phyloP scores from a whole-genome alignment of 1,140 invertebrate species.

The Prorops nasuta region DNA sequence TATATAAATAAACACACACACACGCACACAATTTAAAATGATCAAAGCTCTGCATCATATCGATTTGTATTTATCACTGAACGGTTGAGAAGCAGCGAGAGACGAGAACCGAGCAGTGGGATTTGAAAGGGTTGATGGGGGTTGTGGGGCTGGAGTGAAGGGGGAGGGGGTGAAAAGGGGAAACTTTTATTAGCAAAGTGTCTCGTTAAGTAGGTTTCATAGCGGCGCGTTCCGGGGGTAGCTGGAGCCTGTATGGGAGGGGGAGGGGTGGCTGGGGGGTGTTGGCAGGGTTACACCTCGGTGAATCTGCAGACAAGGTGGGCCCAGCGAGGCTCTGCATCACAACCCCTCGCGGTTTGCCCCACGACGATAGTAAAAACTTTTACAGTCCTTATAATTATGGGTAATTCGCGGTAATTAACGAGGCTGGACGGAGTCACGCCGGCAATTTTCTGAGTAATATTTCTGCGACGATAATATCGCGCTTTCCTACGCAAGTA shows the following conservation, averaged over 20 bases:
- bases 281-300: constrained; percentile 38
- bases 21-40: too few species aligned
- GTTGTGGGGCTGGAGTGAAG: too few species aligned
- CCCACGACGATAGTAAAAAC: constrained; percentile 58
- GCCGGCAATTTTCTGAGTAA: constrained; percentile 57
- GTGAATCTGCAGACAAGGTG: constrained; percentile 49
- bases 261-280: constrained; percentile 6
- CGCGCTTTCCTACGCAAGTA: constrained; percentile 36
- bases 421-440: constrained; percentile 56
- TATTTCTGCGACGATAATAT: constrained; percentile 57
- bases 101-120: too few species aligned
- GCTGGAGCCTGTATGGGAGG: constrained; percentile 24
- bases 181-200: constrained; percentile 42
- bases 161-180: too few species aligned
- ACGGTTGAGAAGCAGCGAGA: too few species aligned
- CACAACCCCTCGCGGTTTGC: constrained; percentile 44
- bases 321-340: constrained; percentile 51
- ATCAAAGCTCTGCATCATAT: too few species aligned
- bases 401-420: constrained; percentile 59
- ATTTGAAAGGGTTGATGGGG: too few species aligned
- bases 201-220: constrained; percentile 42
- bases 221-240: constrained; percentile 20
- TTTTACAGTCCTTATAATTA: constrained; percentile 59
- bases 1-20: too few species aligned
- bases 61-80: too few species aligned